Percentiles rank a stretch among this genome's conserved stretches.
Evolutionary conservation across 2,888 invertebrate species (phyloP).

Genomic region (Cerastis leucographa): DNA sequence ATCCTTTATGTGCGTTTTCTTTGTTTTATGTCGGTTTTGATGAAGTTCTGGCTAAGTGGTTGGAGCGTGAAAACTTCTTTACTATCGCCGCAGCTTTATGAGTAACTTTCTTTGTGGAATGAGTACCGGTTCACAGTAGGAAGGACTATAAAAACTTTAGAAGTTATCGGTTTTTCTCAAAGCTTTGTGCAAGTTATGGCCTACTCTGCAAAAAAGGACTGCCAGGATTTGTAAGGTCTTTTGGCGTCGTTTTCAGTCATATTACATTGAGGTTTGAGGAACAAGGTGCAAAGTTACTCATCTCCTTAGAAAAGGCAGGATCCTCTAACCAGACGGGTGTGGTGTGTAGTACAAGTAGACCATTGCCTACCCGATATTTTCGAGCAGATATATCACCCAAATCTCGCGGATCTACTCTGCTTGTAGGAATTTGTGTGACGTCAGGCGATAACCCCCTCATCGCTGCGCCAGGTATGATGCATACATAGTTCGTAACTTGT

Average conservation of each 20-base stretch:
- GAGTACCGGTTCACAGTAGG: neutral
- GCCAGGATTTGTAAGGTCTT: neutral
- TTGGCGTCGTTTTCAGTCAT: neutral
- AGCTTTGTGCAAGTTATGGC: neutral
- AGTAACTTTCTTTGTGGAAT: slow-evolving; percentile 19
- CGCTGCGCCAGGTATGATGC: neutral
- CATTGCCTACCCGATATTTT: neutral
- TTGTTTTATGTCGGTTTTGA: slow-evolving; percentile 25
- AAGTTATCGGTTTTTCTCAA: neutral
- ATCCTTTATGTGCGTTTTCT: slow-evolving; percentile 15
- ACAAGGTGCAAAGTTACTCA: neutral
- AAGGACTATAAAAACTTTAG: slow-evolving; percentile 11
- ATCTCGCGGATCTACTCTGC: neutral
- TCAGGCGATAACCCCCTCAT: neutral
- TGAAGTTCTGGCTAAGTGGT: slow-evolving; percentile 24
- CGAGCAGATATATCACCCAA: neutral
- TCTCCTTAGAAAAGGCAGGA: neutral
- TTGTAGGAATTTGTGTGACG: neutral
- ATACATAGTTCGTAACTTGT: neutral
- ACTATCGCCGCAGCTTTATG: slow-evolving; percentile 29
- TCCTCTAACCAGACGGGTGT: neutral
- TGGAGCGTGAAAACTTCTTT: slow-evolving; percentile 29
- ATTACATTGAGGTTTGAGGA: neutral
- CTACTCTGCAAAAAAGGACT: neutral
- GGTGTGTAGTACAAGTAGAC: neutral